Evolutionary conservation across 2,113 vertebrate genomes (phyloP).

Genomic region (Tyto alba): DNA sequence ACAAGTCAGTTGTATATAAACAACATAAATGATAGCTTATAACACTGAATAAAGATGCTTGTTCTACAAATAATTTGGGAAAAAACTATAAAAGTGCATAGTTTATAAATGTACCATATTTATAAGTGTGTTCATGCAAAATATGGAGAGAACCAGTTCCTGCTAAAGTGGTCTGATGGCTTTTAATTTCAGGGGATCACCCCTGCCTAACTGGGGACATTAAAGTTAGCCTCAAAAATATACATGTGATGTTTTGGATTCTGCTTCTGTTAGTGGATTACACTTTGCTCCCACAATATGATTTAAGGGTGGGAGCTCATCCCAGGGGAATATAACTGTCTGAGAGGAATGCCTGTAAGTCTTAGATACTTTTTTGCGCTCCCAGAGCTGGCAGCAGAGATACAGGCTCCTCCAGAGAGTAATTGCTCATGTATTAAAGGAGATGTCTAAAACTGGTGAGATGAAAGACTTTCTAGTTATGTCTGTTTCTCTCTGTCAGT

Average conservation of each 20-base stretch:
- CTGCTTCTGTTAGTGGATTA: neutral
- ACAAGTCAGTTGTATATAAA: neutral
- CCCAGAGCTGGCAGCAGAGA: neutral
- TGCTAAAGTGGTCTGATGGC: neutral
- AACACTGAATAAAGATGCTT: neutral
- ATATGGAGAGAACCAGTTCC: neutral
- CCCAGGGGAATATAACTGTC: neutral
- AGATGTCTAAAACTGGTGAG: neutral
- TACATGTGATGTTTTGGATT: neutral
- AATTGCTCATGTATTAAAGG: neutral
- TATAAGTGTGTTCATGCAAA: neutral
- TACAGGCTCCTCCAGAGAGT: neutral
- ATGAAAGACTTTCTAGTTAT: neutral
- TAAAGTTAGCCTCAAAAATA: neutral
- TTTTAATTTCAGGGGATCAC: neutral
- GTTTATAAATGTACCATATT: neutral
- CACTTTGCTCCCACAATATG: neutral
- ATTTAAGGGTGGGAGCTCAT: neutral
- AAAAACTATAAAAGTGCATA: neutral
- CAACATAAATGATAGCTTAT: neutral
- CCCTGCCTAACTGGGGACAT: neutral
- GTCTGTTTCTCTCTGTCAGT: neutral
- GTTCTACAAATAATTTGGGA: neutral
- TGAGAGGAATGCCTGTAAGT: neutral
- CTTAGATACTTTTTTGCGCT: neutral